These are phyloP conservation scores for Chloroceryle inda DNA, from an alignment of 2,797 vertebrate genomes.

Conservation along the genomic window DNA sequence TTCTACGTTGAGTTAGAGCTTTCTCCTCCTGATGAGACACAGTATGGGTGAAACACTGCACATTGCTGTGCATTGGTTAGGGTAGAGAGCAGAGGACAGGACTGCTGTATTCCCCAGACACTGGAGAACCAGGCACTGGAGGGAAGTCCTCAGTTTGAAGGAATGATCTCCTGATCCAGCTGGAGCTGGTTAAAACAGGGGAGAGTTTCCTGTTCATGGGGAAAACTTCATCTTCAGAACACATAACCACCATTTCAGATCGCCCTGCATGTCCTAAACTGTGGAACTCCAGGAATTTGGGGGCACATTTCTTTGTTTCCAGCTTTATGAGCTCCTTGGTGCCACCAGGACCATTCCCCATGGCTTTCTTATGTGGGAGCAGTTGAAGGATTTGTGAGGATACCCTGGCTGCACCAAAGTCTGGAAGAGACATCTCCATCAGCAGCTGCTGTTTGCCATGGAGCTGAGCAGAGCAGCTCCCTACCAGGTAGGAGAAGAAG, in stretches of 20 bases:
- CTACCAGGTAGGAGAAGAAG: not conserved
- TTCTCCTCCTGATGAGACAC: not conserved
- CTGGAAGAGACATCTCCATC: not conserved
- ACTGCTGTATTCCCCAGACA: not conserved
- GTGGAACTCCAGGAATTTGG: not conserved
- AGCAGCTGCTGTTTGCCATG: not conserved
- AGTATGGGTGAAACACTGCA: not conserved
- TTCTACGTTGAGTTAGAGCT: not conserved
- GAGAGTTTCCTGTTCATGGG: accelerated
- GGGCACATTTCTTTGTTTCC: not conserved
- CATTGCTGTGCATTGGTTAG: not conserved
- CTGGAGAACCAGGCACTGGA: not conserved
- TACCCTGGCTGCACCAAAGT: not conserved
- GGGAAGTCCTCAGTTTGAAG: not conserved
- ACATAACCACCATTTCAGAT: not conserved
- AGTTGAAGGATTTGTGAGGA: accelerated
- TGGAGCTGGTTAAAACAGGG: not conserved
- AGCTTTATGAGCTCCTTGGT: not conserved
- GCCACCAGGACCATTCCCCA: not conserved
- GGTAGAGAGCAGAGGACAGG: too few relatives aligned
- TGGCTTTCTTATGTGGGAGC: not conserved
- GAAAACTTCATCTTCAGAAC: not conserved
- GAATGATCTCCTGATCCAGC: not conserved
- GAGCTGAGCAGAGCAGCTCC: not conserved
- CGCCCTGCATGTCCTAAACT: not conserved